A percentile compares a stretch with the other conserved stretches of the same genome.
Evolutionary conservation across 2,797 vertebrate genomes (phyloP).

Genomic region (Poecilia picta): DNA sequence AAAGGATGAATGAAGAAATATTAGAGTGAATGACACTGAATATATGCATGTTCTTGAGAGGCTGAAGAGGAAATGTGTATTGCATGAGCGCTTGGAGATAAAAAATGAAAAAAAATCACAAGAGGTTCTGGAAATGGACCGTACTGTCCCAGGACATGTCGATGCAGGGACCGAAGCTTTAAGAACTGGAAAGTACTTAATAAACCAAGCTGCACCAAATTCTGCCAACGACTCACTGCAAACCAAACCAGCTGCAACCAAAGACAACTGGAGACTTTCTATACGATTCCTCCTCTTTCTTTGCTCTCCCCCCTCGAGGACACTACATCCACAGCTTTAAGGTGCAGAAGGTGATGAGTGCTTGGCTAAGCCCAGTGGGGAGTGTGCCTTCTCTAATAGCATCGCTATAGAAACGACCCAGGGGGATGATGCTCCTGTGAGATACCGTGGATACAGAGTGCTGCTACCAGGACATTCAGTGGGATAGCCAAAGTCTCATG

Average conservation of each 20-base stretch:
- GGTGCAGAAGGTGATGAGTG: conserved; percentile 53
- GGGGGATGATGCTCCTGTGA: conserved; percentile 79
- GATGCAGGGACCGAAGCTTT: conserved; percentile 76
- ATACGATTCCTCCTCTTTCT: conserved; percentile 50
- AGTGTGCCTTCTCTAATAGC: conserved; percentile 73
- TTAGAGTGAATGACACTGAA: conserved; percentile 42
- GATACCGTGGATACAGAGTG: conserved; percentile 82
- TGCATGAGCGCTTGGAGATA: conserved; percentile 65
- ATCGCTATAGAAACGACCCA: conserved; percentile 81
- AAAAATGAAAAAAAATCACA: conserved; percentile 52
- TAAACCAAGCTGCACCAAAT: conserved; percentile 76
- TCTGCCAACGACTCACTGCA: conserved; percentile 58
- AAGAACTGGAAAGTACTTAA: conserved; percentile 83
- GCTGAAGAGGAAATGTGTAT: conserved; percentile 34
- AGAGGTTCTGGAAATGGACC: conserved; percentile 71
- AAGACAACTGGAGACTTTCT: conserved; percentile 80
- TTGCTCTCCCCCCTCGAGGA: conserved; percentile 34
- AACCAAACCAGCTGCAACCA: conserved; percentile 74
- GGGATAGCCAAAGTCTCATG: conserved; percentile 83
- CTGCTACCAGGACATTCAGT: conserved; percentile 83
- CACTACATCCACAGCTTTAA: conserved; percentile 56
- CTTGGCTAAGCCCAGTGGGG: conserved; percentile 49
- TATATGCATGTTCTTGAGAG: conserved; percentile 58
- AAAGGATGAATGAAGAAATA: conserved; percentile 48
- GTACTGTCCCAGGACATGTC: conserved; percentile 64